Evolutionary conservation across 2,113 vertebrate species (phyloP), one percentile per base, ranked within the genome.

Genomic region (Monopterus albus): DNA sequence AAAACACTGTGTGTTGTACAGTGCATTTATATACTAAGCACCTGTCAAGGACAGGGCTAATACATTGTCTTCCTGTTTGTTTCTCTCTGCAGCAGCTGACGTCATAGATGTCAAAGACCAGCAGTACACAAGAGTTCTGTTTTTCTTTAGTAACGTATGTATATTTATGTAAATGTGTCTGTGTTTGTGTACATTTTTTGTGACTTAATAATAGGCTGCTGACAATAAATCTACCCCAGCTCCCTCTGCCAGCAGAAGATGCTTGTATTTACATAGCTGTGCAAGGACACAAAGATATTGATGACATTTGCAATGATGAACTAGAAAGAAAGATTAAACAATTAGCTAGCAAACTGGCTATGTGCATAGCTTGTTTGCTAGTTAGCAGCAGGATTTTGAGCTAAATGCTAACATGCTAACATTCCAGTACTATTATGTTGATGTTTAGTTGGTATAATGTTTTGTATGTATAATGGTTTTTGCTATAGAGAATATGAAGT

Each of bases 171-270:
- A 2, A 35, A 3, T 47, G 53, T 53, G 29, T 40, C 35, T 53
- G 63, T 18, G 31, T 47, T 26, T 36, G 15, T 10, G 25, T 61
- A 3, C 14, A 8, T 17, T 35, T 4, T 61, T 38, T 52, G 35
- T 45, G 67, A 74, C 70, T 84, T 69, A n/a, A 72, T 52, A 81
- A 78, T 79, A 60, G 29, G 71, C 77, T 67, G 72, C 64, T 80
- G 87, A 66, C 80, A 70, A 79, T 69, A 75, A 82, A 80, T 58
- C 25, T 52, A 50, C 53, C 78, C 56, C 70, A 59, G n/a, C 58
- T 64, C 63, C 73, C 71, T 64, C 74, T 83, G 74, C 43, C 52
- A 20, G 10, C 11, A 20, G 12, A n/a, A 72, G 46, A 65, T 23
- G 17, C 58, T 67, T 65, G 53, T 23, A 82, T 79, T 64, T 59